Percentiles rank a stretch among this genome's conserved stretches.
Conservation (phyloP, 2,888 invertebrate species). For the Drosophila melanosoma region DNA sequence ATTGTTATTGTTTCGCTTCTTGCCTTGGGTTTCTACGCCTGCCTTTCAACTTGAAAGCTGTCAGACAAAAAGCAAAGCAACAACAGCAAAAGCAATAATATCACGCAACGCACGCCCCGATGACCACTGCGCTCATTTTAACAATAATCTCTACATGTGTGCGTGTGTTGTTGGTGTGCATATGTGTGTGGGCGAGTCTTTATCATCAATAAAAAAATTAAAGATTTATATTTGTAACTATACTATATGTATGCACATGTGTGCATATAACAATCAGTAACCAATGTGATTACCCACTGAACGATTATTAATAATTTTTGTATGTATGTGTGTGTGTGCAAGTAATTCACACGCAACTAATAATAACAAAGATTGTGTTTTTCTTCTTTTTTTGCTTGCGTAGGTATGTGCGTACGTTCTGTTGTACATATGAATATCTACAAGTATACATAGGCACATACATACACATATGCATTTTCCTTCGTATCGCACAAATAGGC, state of each 20-base stretch:
- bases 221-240: not conserved
- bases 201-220: conserved; percentile 23
- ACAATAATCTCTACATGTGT: conserved; percentile 31
- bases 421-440: not conserved
- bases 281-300: conserved; percentile 3
- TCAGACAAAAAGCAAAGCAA: conserved; percentile 30
- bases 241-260: not conserved
- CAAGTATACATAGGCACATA: not conserved
- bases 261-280: conserved; percentile 15
- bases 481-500: conserved; percentile 26
- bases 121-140: conserved; percentile 37
- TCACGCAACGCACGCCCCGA: conserved; percentile 53
- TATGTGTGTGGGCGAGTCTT: conserved; percentile 28
- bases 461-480: not conserved
- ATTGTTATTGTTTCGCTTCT: conserved; percentile 36
- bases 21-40: conserved; percentile 66
- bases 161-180: conserved; percentile 14
- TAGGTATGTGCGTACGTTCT: not conserved
- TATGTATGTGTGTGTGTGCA: not conserved
- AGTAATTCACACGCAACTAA: conserved; percentile 20
- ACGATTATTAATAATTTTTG: conserved; percentile 3
- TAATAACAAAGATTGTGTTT: conserved; percentile 29
- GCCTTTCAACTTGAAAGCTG: conserved; percentile 48
- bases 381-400: conserved; percentile 1
- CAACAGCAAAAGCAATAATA: conserved; percentile 35